Evolutionary conservation across 2,888 invertebrate species (phyloP).

Genomic region (Amiota minor): DNA sequence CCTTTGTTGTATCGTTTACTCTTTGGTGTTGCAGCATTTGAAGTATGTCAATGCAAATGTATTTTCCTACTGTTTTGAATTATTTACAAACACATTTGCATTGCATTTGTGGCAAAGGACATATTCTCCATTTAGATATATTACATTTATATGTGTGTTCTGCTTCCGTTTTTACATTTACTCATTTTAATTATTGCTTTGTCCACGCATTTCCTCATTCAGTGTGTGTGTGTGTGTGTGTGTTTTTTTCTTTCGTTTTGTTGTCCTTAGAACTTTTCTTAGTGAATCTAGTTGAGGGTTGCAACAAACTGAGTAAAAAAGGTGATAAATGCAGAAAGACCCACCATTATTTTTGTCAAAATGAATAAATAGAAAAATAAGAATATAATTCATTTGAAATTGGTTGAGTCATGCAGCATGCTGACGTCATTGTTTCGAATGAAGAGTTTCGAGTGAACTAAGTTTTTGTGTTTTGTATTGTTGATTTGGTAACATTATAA

Average conservation of each 20-base stretch:
- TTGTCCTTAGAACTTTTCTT: not conserved
- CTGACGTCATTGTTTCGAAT: not conserved
- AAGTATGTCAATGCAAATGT: conserved; percentile 65
- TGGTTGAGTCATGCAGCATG: conserved; percentile 23
- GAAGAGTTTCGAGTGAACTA: too few species aligned
- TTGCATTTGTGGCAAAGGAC: conserved; percentile 52
- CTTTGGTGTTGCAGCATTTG: conserved; percentile 41
- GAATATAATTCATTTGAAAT: conserved; percentile 11
- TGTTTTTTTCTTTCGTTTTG: not conserved
- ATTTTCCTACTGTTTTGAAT: conserved; percentile 56
- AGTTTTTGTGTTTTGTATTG: too few species aligned
- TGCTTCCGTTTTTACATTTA: not conserved
- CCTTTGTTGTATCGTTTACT: not conserved
- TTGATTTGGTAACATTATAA: too few species aligned
- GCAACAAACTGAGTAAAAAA: conserved; percentile 10
- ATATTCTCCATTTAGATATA: not conserved
- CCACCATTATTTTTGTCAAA: not conserved
- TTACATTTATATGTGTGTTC: not conserved
- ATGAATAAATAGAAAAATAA: not conserved
- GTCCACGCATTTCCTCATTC: not conserved
- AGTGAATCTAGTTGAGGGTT: conserved; percentile 1
- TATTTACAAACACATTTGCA: conserved; percentile 61
- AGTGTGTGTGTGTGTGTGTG: not conserved
- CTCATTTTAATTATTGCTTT: conserved; percentile 22
- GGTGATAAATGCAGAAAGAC: not conserved